A percentile compares a stretch with the other conserved stretches of the same genome.
Conservation (phyloP, 2,113 vertebrate genomes). For the Centrocercus urophasianus region DNA sequence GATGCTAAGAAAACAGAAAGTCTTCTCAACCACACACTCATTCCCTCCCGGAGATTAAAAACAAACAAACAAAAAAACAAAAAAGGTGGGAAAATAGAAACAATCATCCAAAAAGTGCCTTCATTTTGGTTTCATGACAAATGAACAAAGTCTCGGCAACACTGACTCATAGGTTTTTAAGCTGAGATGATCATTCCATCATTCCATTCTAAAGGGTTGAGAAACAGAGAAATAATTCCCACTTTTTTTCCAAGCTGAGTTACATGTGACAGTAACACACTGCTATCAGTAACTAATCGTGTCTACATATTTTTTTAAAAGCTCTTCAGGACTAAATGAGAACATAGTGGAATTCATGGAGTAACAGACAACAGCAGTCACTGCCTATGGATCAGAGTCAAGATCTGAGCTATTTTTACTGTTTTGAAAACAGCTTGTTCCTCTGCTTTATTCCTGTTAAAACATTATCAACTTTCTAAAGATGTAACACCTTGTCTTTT, state of each 20-base stretch:
- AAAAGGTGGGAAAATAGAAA: not conserved
- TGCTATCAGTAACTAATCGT: not conserved
- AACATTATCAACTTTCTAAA: not conserved
- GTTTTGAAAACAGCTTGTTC: not conserved
- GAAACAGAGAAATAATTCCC: not conserved
- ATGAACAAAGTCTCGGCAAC: not conserved
- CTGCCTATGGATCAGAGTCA: not conserved
- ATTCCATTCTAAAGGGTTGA: not conserved
- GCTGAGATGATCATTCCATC: not conserved
- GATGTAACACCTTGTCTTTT: not conserved
- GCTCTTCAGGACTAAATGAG: not conserved
- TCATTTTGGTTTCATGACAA: not conserved
- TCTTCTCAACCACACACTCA: not conserved
- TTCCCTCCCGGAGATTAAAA: not conserved
- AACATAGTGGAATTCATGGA: not conserved
- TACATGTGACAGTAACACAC: not conserved
- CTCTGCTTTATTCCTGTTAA: not conserved
- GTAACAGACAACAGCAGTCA: not conserved
- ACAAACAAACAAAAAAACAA: too few relatives aligned
- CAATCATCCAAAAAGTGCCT: not conserved
- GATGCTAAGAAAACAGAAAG: not conserved
- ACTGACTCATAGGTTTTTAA: not conserved
- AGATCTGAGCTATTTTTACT: not conserved
- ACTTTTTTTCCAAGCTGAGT: not conserved
- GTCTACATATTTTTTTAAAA: not conserved